Percentiles rank a stretch among this genome's conserved stretches.
Evolutionary conservation across 1,140 invertebrate species (phyloP).

Genomic region (Piezodorus guildinii): DNA sequence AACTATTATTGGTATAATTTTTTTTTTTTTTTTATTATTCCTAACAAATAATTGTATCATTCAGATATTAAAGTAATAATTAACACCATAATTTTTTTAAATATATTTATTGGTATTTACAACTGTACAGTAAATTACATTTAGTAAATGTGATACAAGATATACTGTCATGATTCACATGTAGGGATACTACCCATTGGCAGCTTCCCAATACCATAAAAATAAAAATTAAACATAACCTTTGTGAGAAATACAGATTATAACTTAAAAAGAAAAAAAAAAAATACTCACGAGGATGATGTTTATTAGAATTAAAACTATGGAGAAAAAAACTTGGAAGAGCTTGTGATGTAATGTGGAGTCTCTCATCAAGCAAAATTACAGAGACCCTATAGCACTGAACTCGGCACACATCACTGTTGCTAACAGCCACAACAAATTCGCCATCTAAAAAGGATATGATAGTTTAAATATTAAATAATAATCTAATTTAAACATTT

Average conservation of each 20-base stretch:
- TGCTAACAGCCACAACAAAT: conserved; percentile 63
- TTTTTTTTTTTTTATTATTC: background rate
- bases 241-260: too few species aligned
- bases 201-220: too few species aligned
- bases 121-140: too few species aligned
- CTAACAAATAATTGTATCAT: background rate
- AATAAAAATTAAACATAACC: background rate
- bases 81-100: too few species aligned
- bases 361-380: conserved; percentile 44
- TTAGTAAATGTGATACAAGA: too few species aligned
- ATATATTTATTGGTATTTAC: too few species aligned
- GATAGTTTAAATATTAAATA: too few species aligned
- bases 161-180: too few species aligned
- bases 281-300: background rate
- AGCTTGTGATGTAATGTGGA: conserved; percentile 52
- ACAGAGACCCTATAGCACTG: conserved; percentile 61
- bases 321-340: conserved; percentile 70
- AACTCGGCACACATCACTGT: conserved; percentile 54
- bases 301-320: conserved; percentile 38
- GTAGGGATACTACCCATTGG: too few species aligned
- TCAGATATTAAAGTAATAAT: background rate
- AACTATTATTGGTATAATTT: too few species aligned
- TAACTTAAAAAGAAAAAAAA: background rate
- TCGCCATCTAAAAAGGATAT: conserved; percentile 49
- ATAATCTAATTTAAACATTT: too few species aligned